These are phyloP conservation scores for Poecilia wingei DNA, from an alignment of 2,797 vertebrate species.

Conservation along the genomic window DNA sequence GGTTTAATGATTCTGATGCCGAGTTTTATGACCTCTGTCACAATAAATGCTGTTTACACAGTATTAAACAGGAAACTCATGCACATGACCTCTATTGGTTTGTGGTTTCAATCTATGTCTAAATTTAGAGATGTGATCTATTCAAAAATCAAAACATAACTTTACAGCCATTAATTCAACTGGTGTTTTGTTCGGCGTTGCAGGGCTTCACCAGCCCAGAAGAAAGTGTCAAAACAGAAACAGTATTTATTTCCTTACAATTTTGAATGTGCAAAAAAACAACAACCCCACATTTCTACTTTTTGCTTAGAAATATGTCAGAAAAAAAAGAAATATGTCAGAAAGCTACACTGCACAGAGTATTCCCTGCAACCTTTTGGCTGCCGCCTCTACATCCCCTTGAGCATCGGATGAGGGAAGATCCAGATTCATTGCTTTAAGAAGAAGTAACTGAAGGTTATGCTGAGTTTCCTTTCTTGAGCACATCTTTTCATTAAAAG, in stretches of 20 bases:
- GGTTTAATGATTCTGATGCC: neutral
- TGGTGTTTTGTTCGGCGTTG: neutral
- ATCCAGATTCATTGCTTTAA: neutral
- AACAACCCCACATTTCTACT: neutral
- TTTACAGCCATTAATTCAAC: neutral
- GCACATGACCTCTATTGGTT: neutral
- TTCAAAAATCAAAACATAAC: neutral
- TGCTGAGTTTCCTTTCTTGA: neutral
- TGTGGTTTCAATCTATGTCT: neutral
- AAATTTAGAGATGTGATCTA: neutral
- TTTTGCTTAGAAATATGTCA: neutral
- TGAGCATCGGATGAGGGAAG: neutral
- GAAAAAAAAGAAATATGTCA: neutral
- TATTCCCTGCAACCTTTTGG: neutral
- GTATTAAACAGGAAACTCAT: neutral
- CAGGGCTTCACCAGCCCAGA: neutral
- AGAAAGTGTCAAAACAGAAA: neutral
- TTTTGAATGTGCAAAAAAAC: neutral
- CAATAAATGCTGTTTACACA: neutral
- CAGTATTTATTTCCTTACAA: neutral
- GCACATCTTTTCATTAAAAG: neutral
- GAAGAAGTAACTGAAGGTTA: neutral
- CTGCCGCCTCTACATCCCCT: neutral
- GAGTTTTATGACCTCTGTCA: neutral
- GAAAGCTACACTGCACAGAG: neutral